A percentile compares a stretch with the other conserved stretches of the same genome.
Conservation (phyloP, 2,888 invertebrate genomes). For the Glyphotaelius pellucidus region DNA sequence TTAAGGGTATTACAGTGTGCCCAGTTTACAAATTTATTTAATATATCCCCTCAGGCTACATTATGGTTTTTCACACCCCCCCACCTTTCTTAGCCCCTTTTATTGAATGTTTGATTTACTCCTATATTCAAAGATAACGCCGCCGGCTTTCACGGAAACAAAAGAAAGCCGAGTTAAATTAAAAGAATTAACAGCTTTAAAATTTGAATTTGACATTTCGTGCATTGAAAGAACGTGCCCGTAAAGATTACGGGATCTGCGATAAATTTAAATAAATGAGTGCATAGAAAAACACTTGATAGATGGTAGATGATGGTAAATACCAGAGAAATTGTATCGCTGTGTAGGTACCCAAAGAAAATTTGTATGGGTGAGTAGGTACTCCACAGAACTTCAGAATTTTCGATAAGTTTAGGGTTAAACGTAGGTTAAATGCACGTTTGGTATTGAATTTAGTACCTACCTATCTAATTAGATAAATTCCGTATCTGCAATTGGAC, state of each 20-base stretch:
- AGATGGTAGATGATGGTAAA: neutral
- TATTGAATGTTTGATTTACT: constrained; percentile 46
- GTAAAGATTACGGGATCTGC: constrained; percentile 11
- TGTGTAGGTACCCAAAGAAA: neutral
- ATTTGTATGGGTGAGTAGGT: neutral
- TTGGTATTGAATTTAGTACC: neutral
- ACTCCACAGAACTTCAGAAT: neutral
- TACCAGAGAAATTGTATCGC: neutral
- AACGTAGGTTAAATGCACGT: neutral
- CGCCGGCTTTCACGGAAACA: constrained; percentile 49
- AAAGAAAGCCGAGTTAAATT: constrained; percentile 50
- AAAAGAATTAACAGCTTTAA: constrained; percentile 53
- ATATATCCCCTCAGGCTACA: constrained; percentile 5
- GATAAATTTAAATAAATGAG: constrained; percentile 38
- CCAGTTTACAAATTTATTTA: neutral
- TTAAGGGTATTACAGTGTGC: constrained; percentile 19
- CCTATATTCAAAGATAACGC: constrained; percentile 51
- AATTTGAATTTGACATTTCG: constrained; percentile 46
- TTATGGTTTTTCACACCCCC: constrained; percentile 12
- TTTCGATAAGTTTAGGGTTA: neutral
- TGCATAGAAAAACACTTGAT: constrained; percentile 6
- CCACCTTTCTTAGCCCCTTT: neutral
- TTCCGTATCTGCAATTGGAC: neutral
- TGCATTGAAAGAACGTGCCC: constrained; percentile 30
- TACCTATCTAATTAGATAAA: neutral